These are phyloP conservation scores for Alethe diademata DNA, from an alignment of 2,113 vertebrate species.

Conservation along the genomic window DNA sequence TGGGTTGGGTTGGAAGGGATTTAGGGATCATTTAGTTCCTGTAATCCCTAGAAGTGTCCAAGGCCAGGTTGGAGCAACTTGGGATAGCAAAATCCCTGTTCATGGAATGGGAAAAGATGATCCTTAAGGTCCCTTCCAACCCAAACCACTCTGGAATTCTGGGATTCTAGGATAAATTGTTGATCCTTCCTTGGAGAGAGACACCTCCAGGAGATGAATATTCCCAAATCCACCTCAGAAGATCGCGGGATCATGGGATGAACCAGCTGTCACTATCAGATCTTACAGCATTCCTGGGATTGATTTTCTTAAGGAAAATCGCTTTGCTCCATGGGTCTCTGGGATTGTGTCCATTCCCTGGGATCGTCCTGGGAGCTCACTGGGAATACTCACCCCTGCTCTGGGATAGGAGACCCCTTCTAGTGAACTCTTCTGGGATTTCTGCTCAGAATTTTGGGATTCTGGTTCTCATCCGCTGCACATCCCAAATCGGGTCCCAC, in stretches of 20 bases:
- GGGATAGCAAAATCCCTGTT: background rate
- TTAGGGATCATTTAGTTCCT: background rate
- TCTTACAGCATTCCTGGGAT: background rate
- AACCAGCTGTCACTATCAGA: background rate
- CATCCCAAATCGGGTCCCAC: background rate
- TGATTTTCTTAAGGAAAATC: background rate
- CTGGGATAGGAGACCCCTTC: background rate
- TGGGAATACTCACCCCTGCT: background rate
- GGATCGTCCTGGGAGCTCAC: background rate
- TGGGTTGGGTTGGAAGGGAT: background rate
- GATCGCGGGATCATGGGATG: background rate
- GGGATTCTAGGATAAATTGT: background rate
- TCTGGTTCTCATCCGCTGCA: background rate
- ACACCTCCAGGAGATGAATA: background rate
- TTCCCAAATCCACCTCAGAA: background rate
- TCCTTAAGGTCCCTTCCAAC: too few species aligned
- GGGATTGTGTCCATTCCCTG: too few species aligned
- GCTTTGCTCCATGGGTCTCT: background rate
- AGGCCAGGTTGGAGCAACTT: background rate
- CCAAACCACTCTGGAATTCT: background rate
- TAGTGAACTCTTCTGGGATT: background rate
- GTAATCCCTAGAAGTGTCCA: background rate
- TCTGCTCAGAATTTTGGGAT: background rate
- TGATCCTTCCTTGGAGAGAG: background rate
- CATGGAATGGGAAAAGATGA: background rate